Evolutionary conservation across 1,140 invertebrate species (phyloP), one percentile per base, ranked within the genome.

Genomic region (Papilio polyxenes): DNA sequence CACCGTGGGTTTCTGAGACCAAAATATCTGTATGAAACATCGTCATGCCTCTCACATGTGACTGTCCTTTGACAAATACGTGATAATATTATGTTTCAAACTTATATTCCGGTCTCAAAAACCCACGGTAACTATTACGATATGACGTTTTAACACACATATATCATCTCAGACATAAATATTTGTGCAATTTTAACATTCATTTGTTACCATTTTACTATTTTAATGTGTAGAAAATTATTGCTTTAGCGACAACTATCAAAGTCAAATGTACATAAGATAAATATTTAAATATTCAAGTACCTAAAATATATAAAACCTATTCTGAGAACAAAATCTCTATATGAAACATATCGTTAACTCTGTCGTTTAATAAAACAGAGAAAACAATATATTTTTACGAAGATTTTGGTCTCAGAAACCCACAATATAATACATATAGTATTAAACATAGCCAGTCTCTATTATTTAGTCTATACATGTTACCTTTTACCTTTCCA

Each of bases 391-490:
- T 31, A 31, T 31, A 31, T 31, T 31, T 31, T 31, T 31, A 31
- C 23, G 23, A 2, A 2, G 2, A 31, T 31, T 31, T 31, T 31
- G 23, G 23, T 31, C 23, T 1, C 23, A 31, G 23, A 31, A 31
- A 31, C 2, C 23, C 23, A 31, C 2, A 2, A 31, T 59, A 59
- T 9, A 59, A 59, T 59, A 20, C n/a, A 59, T 59, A 59, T 59
- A 9, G 49, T 8, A 51, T 6, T 72, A 75, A 75, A 75, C 74
- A 37, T 44, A 44, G 40, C 74, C 74, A 75, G 74, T 75, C 74
- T 75, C 74, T 40, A 75, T 44, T 49, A 17, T 15, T 75, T 75
- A 75, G 40, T 75, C 74, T 75, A 75, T 75, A 75, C 17, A 44
- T 48, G 11, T 75, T 17, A n/a, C 15, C 17, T 40, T 20, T 44